Base-by-base conservation (phyloP, 2,888 invertebrate species). In the Rutpela maculata region DNA sequence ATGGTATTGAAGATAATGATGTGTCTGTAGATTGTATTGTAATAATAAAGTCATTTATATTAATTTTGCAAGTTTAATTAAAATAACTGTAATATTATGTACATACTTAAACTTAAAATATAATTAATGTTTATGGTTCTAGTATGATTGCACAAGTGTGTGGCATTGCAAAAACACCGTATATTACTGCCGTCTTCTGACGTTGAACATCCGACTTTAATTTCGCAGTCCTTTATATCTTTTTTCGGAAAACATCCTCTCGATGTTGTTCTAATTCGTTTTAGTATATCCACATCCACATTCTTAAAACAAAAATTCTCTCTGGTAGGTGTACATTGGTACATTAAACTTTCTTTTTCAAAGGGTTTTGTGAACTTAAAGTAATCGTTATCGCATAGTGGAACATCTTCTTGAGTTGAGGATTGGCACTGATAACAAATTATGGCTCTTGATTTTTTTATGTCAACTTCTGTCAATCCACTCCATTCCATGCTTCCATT, bases 341-440 rank as follows among this genome's bases (percentile, higher is more conserved):
- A 76, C 10, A 76, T 26, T 70, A 74, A 76, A 59, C 80, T 66
- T 19, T 77, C 50, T 79, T 79, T 78, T 60, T 80, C 81, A 73
- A 74, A 65, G 19, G 78, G 74, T 72, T 72, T 76, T 56, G 79
- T 43, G 72, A 75, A 76, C 74, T 77, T 78, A 59, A 85, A 81
- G 18, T 79, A 79, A 11, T 69, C 70, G 1, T 60, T 55, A 50
- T 82, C 82, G 50, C 85, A 85, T 43, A 80, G 62, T 0, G 84
- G 84, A 15, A 76, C 31, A 12, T 75, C 55, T 50, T 82, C 82
- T 9, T 60, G 7, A 55, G 73, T 66, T 12, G 82, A 77, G 0
- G 84, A 80, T 59, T 77, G 60, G 59, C 85, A 85, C 74, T 85
- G 85, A 35, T 83, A 84, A 70, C 85, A 85, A 11, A 82, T 74